phyloP scores from a whole-genome alignment of 2,888 invertebrate genomes.

The Osedax fenrisi region DNA sequence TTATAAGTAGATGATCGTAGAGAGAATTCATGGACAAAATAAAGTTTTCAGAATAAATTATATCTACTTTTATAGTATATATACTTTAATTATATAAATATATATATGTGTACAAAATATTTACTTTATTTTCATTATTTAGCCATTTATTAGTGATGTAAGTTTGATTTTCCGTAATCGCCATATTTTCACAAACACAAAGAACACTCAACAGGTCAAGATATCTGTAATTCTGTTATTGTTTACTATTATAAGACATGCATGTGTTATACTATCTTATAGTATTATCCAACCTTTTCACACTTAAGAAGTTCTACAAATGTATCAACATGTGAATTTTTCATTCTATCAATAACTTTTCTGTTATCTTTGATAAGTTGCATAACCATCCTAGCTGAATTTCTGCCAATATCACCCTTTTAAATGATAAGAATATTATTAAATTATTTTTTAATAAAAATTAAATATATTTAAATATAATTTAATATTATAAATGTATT shows the following conservation, averaged over 20 bases:
- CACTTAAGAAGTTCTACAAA: conserved; percentile 44
- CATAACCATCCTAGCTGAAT: conserved; percentile 49
- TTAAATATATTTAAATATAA: no score
- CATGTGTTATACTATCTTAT: no score
- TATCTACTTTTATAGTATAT: no score
- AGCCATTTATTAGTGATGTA: conserved; percentile 45
- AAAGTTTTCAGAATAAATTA: no score
- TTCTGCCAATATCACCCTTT: conserved; percentile 45
- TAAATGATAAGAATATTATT: neutral
- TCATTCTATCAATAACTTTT: conserved; percentile 48
- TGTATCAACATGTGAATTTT: conserved; percentile 44
- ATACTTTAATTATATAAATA: no score
- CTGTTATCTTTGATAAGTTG: conserved; percentile 48
- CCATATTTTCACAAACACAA: conserved; percentile 49
- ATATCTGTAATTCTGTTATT: conserved; percentile 44
- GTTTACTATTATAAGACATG: no score
- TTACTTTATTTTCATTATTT: no score
- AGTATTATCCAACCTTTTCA: conserved; percentile 42
- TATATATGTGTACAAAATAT: no score
- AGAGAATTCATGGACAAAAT: no score
- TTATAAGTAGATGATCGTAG: no score
- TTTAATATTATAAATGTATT: neutral
- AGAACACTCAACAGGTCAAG: conserved; percentile 46
- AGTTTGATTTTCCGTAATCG: conserved; percentile 48
- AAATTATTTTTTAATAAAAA: no score